Evolutionary conservation across 1,140 invertebrate species (phyloP).

Genomic region (Heliconius hermathena): DNA sequence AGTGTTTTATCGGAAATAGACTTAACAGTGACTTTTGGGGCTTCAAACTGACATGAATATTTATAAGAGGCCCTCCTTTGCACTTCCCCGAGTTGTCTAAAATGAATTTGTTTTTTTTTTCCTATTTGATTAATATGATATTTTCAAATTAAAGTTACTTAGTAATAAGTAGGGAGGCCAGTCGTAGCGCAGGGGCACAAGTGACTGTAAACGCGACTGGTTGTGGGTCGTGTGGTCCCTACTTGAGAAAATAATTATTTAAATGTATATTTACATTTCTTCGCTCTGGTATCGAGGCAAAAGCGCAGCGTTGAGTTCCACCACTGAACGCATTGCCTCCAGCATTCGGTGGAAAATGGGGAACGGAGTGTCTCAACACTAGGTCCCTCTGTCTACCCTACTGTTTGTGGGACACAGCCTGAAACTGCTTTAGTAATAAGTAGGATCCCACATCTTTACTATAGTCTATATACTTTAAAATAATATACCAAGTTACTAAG

Average conservation of each 20-base stretch:
- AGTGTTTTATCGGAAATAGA: conserved; percentile 75
- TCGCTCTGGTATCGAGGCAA: too few relatives aligned
- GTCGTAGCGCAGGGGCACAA: too few relatives aligned
- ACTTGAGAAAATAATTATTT: neutral
- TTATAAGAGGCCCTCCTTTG: conserved; percentile 71
- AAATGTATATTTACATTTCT: too few relatives aligned
- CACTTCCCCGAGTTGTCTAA: conserved; percentile 52
- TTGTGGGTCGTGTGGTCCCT: neutral
- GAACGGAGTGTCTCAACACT: neutral
- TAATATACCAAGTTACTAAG: too few relatives aligned
- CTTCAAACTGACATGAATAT: conserved; percentile 76
- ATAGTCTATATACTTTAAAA: too few relatives aligned
- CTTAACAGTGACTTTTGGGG: conserved; percentile 75
- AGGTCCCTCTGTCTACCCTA: neutral
- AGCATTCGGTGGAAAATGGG: too few relatives aligned
- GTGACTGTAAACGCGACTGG: neutral
- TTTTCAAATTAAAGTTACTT: neutral
- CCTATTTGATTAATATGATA: conserved; percentile 29
- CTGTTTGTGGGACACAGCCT: too few relatives aligned
- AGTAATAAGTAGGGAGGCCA: too few relatives aligned
- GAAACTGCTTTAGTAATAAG: too few relatives aligned
- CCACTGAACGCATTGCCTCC: neutral
- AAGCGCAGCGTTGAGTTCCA: too few relatives aligned
- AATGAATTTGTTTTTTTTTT: conserved; percentile 32
- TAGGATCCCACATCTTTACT: too few relatives aligned